Base-by-base conservation (phyloP, 2,113 vertebrate genomes). In the Ctenomys sociabilis region DNA sequence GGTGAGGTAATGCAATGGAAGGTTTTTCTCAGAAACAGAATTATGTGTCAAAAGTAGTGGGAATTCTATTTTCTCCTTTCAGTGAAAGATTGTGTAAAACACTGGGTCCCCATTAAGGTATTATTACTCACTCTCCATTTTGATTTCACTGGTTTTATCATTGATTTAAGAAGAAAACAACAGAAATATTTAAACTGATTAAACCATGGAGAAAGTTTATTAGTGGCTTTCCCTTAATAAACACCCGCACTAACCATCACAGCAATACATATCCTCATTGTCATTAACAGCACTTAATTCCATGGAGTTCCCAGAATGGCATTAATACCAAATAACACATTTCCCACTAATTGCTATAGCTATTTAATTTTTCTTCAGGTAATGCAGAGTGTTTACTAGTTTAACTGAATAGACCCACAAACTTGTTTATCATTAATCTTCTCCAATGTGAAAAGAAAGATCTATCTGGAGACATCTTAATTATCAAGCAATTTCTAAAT, bases 301-400 rank as follows among this genome's bases (percentile, higher is more conserved):
- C 80, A n/a, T 3, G 43, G 43, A 70, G 59, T 35, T 96, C 75
- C 28, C 70, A 30, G 35, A 84, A 75, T 66, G 21, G 14, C 17
- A 49, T 87, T 68, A 90, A 85, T 91, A 88, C 59, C 16, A 72
- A 90, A 85, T 91, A 88, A 59, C 24, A 66, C 43, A 9, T 49
- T 84, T 64, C 43, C 72, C 63, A 59, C 30, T 84, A 40, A 89
- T 91, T 70, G 26, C 57, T 90, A 63, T 64, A n/a, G 12, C 7
- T 85, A 45, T 28, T 45, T 90, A 78, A 94, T 96, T 97, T 82
- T 90, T 64, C 57, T 93, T 88, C 82, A 91, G 59, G 77, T 85
- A 92, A 85, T 30, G 3, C 40, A 37, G 21, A 84, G n/a, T 52
- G n/a, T 83, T 83, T 86, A 24, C 85, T 90, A 75, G 28, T 68